These are phyloP conservation scores for Alosa alosa DNA, from an alignment of 2,113 vertebrate genomes.

Conservation along the genomic window DNA sequence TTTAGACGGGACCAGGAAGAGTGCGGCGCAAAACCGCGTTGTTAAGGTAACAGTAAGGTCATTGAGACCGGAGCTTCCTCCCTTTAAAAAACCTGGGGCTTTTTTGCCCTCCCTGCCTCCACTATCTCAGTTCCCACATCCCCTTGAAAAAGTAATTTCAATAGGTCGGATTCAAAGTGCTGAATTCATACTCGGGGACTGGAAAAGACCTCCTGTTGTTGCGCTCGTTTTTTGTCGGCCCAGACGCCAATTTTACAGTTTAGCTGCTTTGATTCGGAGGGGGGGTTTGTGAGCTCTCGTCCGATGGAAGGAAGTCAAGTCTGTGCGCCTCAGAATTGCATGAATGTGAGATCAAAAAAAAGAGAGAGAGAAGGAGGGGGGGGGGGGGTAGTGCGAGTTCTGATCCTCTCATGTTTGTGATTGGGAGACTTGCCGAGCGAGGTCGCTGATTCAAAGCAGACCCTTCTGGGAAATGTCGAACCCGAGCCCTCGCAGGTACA, in stretches of 20 bases:
- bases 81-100: constrained; percentile 52
- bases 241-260: constrained; percentile 55
- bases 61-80: constrained; percentile 81
- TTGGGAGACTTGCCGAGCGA: background rate
- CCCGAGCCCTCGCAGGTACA: constrained; percentile 56
- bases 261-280: constrained; percentile 62
- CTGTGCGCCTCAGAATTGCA: constrained; percentile 57
- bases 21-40: constrained; percentile 77
- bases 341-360: constrained; percentile 69
- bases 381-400: constrained; percentile 24
- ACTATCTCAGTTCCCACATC: constrained; percentile 72
- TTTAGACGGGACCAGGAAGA: constrained; percentile 91
- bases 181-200: constrained; percentile 60
- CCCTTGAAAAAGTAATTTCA: constrained; percentile 63
- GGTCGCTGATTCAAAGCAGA: constrained; percentile 69
- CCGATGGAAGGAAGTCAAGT: constrained; percentile 73
- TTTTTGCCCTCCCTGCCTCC: constrained; percentile 54
- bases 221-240: constrained; percentile 46
- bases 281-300: constrained; percentile 60
- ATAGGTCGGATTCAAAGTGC: constrained; percentile 68
- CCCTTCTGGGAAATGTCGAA: constrained; percentile 40
- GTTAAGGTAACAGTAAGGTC: constrained; percentile 96
- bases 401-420: background rate
- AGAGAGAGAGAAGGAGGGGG: constrained; percentile 45
- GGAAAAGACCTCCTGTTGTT: constrained; percentile 69